Conservation (phyloP, 2,797 vertebrate genomes). For the Paratrypauchen microcephalus region DNA sequence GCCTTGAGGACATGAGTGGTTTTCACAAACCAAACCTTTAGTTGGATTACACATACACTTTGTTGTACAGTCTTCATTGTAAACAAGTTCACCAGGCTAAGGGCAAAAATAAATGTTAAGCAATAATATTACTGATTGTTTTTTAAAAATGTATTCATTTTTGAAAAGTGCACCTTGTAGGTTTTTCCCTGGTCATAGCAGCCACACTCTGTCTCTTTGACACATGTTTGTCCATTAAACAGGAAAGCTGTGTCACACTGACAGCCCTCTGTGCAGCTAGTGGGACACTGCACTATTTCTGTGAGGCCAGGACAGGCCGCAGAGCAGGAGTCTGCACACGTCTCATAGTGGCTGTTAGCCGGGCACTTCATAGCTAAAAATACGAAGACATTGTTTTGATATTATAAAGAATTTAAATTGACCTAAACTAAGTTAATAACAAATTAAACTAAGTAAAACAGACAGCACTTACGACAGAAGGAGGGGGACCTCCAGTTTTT, state of each 20-base stretch:
- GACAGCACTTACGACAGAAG: conserved; percentile 74
- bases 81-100: conserved; percentile 66
- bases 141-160: background rate
- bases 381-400: background rate
- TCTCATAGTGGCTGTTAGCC: conserved; percentile 79
- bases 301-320: conserved; percentile 73
- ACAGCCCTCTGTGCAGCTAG: conserved; percentile 78
- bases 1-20: conserved; percentile 53
- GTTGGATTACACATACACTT: conserved; percentile 66
- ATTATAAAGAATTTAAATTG: background rate
- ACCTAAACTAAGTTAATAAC: too few species aligned
- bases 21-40: conserved; percentile 62
- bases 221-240: conserved; percentile 75
- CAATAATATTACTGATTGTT: background rate
- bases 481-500: conserved; percentile 70
- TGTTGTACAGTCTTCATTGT: conserved; percentile 61
- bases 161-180: conserved; percentile 70
- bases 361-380: conserved; percentile 78
- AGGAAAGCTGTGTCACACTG: conserved; percentile 79
- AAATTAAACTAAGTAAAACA: background rate
- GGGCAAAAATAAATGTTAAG: conserved; percentile 16
- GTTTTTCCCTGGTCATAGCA: conserved; percentile 79
- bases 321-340: conserved; percentile 75
- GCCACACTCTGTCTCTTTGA: conserved; percentile 76
- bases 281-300: conserved; percentile 53